Evolutionary conservation across 2,888 invertebrate genomes (phyloP).

Genomic region (Phaedon cochleariae): DNA sequence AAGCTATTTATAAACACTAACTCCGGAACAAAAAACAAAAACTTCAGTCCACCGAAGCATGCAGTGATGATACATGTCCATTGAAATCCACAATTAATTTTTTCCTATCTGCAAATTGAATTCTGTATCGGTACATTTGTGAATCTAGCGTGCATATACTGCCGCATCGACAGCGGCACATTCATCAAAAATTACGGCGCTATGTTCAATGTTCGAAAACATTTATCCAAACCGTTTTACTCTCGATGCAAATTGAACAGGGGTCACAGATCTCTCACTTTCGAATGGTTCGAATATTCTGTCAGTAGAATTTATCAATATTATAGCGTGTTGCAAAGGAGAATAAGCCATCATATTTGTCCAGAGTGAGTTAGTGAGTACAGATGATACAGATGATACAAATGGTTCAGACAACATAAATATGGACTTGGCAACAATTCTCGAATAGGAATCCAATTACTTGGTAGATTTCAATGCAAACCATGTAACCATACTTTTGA

Average conservation of each 20-base stretch:
- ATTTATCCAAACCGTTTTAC: constrained; percentile 41
- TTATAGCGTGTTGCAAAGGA: too few relatives aligned
- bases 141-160: constrained; percentile 30
- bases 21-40: neutral
- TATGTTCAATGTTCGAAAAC: constrained; percentile 42
- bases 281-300: too few relatives aligned
- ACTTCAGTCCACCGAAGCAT: neutral
- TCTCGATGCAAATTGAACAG: constrained; percentile 45
- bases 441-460: too few relatives aligned
- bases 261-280: constrained; percentile 27
- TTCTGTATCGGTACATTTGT: constrained; percentile 37
- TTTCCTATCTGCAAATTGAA: constrained; percentile 39
- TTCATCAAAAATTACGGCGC: constrained; percentile 43
- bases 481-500: too few relatives aligned
- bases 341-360: too few relatives aligned
- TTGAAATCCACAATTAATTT: constrained; percentile 35
- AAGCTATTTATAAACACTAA: neutral
- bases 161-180: constrained; percentile 31
- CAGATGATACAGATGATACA: too few relatives aligned
- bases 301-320: too few relatives aligned
- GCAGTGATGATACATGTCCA: neutral
- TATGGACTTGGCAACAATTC: too few relatives aligned
- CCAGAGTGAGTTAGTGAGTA: too few relatives aligned
- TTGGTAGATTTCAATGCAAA: too few relatives aligned
- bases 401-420: too few relatives aligned